Evolutionary conservation across 2,113 vertebrate genomes (phyloP).

Genomic region (Xenopus laevis): DNA sequence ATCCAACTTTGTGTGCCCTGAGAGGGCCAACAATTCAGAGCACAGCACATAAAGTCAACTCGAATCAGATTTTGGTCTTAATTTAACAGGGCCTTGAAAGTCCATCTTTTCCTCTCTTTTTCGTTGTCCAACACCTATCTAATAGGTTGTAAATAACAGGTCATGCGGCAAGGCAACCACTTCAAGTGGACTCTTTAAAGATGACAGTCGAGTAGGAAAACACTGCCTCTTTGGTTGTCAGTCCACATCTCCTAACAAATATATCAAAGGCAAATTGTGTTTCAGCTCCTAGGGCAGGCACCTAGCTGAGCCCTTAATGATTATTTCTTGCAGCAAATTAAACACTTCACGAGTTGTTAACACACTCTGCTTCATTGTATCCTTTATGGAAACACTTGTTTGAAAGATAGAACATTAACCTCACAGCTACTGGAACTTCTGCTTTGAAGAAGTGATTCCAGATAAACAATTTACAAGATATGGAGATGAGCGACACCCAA

Average conservation of each 20-base stretch:
- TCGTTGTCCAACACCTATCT: too few species aligned
- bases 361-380: constrained; percentile 21
- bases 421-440: neutral
- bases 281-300: constrained; percentile 36
- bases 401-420: constrained; percentile 28
- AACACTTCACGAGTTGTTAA: constrained; percentile 42
- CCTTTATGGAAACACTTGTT: constrained; percentile 9
- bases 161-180: neutral
- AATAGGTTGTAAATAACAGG: too few species aligned
- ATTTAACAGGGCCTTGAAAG: too few species aligned
- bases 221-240: constrained; percentile 13
- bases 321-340: constrained; percentile 42
- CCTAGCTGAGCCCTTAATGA: constrained; percentile 44
- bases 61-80: too few species aligned
- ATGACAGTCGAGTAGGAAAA: constrained; percentile 2
- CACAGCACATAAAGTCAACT: too few species aligned
- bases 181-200: neutral
- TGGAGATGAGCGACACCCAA: too few species aligned
- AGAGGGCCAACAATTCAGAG: too few species aligned
- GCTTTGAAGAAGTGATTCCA: too few species aligned
- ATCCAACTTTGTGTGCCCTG: too few species aligned
- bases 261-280: constrained; percentile 45
- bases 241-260: constrained; percentile 38
- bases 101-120: too few species aligned
- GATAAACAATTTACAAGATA: too few species aligned